Evolutionary conservation across 2,797 vertebrate species (phyloP), one percentile per base, ranked within the genome.

Genomic region (Taeniopygia guttata): DNA sequence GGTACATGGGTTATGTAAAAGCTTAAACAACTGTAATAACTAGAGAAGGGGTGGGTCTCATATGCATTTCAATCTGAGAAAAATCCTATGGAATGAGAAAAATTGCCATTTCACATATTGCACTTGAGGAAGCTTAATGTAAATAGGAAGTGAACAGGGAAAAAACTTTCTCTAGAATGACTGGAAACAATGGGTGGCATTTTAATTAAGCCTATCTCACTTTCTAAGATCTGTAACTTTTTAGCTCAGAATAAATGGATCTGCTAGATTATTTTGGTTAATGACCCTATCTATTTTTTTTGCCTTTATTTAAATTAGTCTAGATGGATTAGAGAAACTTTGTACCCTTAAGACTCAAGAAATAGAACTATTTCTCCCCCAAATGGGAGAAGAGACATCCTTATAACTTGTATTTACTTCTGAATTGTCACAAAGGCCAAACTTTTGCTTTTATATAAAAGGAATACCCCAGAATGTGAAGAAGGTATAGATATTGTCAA

Each of bases 1-100:
- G 0, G 62, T 55, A 34, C 17, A 56, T 0, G 0, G 32, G 27
- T 22, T 22, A 38, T 3, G 26, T 7, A 45, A 78, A 78, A 79
- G 60, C 16, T 60, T 77, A 48, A 51, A 10, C 15, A 45, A 43
- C 32, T 27, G 8, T 7, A 64, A 8, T 20, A 67, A 58, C 16
- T 17, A 56, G 13, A 62, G 42, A 58, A 74, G 32, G 17, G 10
- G 36, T 34, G 10, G 25, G 13, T 38, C 30, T 51, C 42, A 59
- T 1, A 22, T 3, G 27, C 3, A 2, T n/a, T 87, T 64, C 32
- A n/a, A 49, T 14, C 16, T 54, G 27, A 87, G 45, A 91, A 76
- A 83, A 83, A 68, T 15, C 7, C 21, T 32, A 51, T 3, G 11
- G 66, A 83, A 74, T 32, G 15, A 68, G 12, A 80, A 66, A 63